A percentile compares a stretch with the other conserved stretches of the same genome.
Evolutionary conservation across 1,140 invertebrate genomes (phyloP).

Genomic region (Pectinophora gossypiella): DNA sequence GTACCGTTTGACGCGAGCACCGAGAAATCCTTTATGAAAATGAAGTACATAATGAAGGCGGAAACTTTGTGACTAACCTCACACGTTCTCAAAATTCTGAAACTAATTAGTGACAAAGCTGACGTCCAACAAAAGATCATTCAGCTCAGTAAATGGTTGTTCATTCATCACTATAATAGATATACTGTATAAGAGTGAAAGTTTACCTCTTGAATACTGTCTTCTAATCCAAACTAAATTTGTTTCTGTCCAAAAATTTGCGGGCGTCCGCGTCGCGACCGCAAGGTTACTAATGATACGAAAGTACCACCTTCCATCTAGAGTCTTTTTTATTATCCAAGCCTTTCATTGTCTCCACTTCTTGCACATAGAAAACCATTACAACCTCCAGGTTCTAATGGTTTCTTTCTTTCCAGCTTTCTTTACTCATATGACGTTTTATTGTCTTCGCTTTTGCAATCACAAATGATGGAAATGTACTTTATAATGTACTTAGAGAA

Average conservation of each 20-base stretch:
- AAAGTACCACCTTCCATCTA: conserved; percentile 36
- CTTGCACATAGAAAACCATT: neutral
- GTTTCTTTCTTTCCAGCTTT: too few species aligned
- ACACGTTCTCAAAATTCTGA: conserved; percentile 9
- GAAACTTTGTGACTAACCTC: neutral
- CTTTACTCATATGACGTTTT: conserved; percentile 1
- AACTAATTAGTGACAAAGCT: conserved; percentile 34
- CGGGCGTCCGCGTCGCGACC: conserved; percentile 32
- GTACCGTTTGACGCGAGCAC: neutral
- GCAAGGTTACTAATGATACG: conserved; percentile 54
- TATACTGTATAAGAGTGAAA: conserved; percentile 50
- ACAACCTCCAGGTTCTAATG: neutral
- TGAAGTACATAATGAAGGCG: neutral
- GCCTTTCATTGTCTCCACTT: conserved; percentile 1
- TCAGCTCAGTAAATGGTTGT: conserved; percentile 30
- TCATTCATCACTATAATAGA: conserved; percentile 42
- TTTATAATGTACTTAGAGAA: too few species aligned
- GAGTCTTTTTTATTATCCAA: neutral
- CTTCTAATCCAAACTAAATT: conserved; percentile 39
- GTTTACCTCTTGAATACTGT: conserved; percentile 43
- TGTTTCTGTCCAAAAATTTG: conserved; percentile 40
- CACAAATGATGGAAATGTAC: too few species aligned
- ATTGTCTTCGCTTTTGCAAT: too few species aligned
- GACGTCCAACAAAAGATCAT: conserved; percentile 23
- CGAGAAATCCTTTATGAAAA: too few species aligned